Base-by-base conservation (phyloP, 2,113 vertebrate genomes). In the Mastomys natalensis region DNA sequence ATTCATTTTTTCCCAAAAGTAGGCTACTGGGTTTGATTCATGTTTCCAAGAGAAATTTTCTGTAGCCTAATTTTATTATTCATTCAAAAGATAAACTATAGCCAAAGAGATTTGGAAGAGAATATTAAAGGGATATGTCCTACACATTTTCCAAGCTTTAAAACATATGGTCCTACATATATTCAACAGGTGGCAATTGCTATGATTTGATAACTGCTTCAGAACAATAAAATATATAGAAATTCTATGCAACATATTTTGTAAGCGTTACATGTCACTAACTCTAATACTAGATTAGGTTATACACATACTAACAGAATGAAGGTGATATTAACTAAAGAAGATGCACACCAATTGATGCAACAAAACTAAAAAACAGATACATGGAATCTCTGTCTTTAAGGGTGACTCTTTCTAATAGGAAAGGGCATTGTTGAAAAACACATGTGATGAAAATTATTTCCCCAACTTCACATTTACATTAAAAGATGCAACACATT, bases 221-320 rank as follows among this genome's bases (percentile, higher is more conserved):
- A 55, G 53, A 77, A 80, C 34, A 55, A 53, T 68, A 55, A 70
- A 10, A 55, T 26, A 0, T 53, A 45, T 73, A 16, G 7, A 86
- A n/a, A 53, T 87, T 34, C 51, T 68, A 34, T 40, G 9, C 34
- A 89, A 66, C 2, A 40, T n/a, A 73, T 22, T 73, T 93, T 16
- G 3, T 68, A 82, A 77, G 19, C 37, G 17, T 68, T 55, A 53
- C 7, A 40, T 60, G 93, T 60, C 29, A 92, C 26, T 43, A 31
- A 62, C 60, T 48, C 8, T 29, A 90, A 72, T 53, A 84, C 9
- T n/a, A 12, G 10, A 82, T 77, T 4, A 37, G n/a, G 21, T 1
- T 13, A 78, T 76, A 85, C 51, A 70, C 55, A n/a, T 90, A 82
- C 17, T 68, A 81, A 81, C 51, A 95, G 62, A 87, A 88, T 70